Evolutionary conservation across 1,140 invertebrate genomes (phyloP).

Genomic region (Microplitis demolitor): DNA sequence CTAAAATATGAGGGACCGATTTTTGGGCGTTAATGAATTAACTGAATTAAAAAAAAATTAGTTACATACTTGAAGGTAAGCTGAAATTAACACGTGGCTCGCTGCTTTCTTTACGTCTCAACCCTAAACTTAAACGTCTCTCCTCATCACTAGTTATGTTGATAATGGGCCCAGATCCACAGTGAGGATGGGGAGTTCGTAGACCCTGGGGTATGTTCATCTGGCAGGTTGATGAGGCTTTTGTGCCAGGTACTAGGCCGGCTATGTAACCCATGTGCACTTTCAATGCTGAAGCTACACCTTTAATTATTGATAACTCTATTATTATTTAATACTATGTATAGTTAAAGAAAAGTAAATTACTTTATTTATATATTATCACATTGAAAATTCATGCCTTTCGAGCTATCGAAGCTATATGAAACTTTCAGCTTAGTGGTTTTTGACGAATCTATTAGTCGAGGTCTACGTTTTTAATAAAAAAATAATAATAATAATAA

Average conservation of each 20-base stretch:
- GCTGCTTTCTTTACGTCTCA: conserved; percentile 51
- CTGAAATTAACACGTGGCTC: conserved; percentile 71
- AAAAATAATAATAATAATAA: no score
- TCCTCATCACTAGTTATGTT: conserved; percentile 58
- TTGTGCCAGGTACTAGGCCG: conserved; percentile 69
- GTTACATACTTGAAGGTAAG: conserved; percentile 58
- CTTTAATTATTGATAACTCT: conserved; percentile 49
- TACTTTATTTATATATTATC: no score
- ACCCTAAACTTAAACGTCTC: conserved; percentile 50
- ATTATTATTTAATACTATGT: neutral
- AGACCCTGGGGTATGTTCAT: conserved; percentile 51
- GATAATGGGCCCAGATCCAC: conserved; percentile 58
- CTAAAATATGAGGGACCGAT: no score
- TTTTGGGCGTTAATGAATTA: no score
- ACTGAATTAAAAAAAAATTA: neutral
- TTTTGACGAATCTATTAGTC: no score
- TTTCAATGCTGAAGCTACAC: conserved; percentile 71
- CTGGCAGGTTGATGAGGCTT: conserved; percentile 57
- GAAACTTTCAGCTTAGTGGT: no score
- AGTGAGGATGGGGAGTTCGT: conserved; percentile 55
- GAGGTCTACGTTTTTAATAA: no score
- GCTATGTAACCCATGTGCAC: conserved; percentile 75
- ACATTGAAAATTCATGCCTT: no score
- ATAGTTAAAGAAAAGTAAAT: no score
- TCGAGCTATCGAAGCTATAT: no score